These are phyloP conservation scores for Heliconius hortense DNA, from an alignment of 2,888 invertebrate genomes.

Conservation along the genomic window DNA sequence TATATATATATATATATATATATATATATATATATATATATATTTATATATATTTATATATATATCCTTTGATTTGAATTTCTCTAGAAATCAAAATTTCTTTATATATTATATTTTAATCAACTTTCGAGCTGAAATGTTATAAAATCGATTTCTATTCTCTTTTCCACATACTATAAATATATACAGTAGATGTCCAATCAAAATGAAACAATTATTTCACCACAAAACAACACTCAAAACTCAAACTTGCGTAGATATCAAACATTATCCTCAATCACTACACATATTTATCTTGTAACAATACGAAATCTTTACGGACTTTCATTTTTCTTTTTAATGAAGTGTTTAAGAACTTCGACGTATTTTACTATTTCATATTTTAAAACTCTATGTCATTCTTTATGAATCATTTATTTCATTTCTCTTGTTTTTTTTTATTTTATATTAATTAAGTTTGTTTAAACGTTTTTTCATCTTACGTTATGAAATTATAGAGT, in stretches of 20 bases:
- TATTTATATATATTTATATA: too few relatives aligned
- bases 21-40: too few relatives aligned
- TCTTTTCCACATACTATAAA: background rate
- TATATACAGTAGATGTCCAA: background rate
- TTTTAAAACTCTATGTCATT: background rate
- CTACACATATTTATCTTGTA: slow-evolving; percentile 6
- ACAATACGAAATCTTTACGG: background rate
- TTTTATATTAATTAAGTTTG: background rate
- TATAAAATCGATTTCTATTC: background rate
- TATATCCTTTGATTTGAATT: background rate
- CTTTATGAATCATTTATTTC: background rate
- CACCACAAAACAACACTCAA: slow-evolving; percentile 13
- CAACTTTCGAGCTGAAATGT: background rate
- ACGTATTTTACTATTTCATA: background rate
- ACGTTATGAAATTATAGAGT: background rate
- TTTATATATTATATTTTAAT: background rate
- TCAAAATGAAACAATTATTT: background rate
- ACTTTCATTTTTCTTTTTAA: background rate
- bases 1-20: too few relatives aligned
- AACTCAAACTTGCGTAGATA: background rate
- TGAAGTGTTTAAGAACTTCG: background rate
- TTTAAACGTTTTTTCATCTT: background rate
- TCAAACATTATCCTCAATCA: background rate
- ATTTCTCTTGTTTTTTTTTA: background rate
- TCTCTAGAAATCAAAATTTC: background rate